A percentile compares a stretch with the other conserved stretches of the same genome.
Conservation (phyloP, 2,888 invertebrate species). For the Temnothorax rugatulus region DNA sequence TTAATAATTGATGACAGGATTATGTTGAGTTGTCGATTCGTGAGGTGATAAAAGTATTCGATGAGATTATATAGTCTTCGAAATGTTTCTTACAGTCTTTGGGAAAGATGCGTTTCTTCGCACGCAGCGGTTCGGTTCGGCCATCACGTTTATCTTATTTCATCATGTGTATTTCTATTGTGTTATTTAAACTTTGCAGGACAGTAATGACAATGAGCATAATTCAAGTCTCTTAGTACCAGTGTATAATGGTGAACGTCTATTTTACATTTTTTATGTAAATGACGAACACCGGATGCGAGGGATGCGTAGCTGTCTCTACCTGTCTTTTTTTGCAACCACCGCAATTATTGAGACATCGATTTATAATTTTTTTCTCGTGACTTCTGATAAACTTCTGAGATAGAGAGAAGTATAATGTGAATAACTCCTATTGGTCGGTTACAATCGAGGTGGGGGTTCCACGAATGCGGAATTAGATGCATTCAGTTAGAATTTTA, state of each 20-base stretch:
- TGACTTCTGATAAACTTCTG: slow-evolving; percentile 2
- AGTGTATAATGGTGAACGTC: neutral
- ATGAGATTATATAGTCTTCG: neutral
- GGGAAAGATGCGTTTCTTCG: neutral
- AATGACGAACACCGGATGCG: neutral
- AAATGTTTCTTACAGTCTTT: neutral
- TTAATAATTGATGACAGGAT: neutral
- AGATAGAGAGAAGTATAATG: neutral
- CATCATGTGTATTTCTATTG: neutral
- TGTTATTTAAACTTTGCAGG: neutral
- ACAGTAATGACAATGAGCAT: neutral
- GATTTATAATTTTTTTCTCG: slow-evolving; percentile 19
- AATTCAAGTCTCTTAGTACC: slow-evolving; percentile 16
- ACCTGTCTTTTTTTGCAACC: neutral
- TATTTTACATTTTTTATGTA: slow-evolving; percentile 24
- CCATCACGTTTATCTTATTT: neutral
- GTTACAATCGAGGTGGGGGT: neutral
- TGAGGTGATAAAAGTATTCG: neutral
- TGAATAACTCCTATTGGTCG: slow-evolving; percentile 22
- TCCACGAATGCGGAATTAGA: neutral
- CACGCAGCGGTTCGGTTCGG: neutral
- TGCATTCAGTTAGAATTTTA: slow-evolving; percentile 1
- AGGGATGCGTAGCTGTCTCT: neutral
- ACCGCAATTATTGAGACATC: slow-evolving; percentile 19
- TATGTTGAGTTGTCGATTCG: neutral